Evolutionary conservation across 64 coral and sea anemone genomes (phyloP).

Genomic region (Stichodactyla mertensii): DNA sequence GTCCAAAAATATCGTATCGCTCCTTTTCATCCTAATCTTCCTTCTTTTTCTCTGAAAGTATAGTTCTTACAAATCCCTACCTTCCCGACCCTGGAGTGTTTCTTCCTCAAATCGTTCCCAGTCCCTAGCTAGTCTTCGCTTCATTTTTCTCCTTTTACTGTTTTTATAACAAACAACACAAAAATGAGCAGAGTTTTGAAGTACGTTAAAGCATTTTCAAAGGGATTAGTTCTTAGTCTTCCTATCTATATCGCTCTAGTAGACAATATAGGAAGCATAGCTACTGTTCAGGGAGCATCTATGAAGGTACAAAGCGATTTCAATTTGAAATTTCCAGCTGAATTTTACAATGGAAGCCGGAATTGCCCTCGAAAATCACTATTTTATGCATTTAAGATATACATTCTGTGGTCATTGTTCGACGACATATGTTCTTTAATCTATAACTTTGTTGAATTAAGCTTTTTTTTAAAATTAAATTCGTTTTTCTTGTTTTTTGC

Average conservation of each 20-base stretch:
- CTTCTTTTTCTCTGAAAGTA: too few species aligned
- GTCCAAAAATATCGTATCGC: too few species aligned
- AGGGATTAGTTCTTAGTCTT: constrained; percentile 49
- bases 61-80: too few species aligned
- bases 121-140: neutral
- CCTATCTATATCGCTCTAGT: constrained; percentile 59
- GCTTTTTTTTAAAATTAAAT: neutral
- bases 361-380: too few species aligned
- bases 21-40: too few species aligned
- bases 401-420: too few species aligned
- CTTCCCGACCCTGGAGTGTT: too few species aligned
- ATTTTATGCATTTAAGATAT: too few species aligned
- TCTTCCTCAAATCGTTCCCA: neutral
- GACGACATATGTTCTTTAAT: neutral
- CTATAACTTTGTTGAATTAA: neutral
- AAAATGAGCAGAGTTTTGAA: neutral
- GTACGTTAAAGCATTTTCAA: constrained; percentile 28
- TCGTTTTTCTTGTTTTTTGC: neutral
- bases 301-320: constrained; percentile 47
- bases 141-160: too few species aligned
- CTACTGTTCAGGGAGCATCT: constrained; percentile 54
- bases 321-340: neutral
- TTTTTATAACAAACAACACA: neutral
- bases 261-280: constrained; percentile 59
- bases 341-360: too few species aligned